A percentile compares a stretch with the other conserved stretches of the same genome.
Conservation (phyloP, 2,113 vertebrate genomes). For the Clarias batrachus region DNA sequence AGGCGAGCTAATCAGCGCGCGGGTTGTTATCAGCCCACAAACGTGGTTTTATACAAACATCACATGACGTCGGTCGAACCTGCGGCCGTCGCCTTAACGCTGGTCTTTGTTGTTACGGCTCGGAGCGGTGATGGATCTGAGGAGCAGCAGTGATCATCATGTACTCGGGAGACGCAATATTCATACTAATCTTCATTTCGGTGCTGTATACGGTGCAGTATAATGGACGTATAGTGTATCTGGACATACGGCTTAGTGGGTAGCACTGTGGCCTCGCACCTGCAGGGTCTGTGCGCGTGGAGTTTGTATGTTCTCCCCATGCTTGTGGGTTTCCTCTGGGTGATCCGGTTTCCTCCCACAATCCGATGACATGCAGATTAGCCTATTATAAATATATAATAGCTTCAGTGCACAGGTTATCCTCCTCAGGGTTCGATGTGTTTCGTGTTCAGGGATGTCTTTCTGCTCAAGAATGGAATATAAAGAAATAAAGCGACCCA, state of each 20-base stretch:
- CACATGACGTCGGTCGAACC: not conserved
- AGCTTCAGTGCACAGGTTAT: not conserved
- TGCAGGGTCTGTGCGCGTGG: too few relatives aligned
- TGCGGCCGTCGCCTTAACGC: not conserved
- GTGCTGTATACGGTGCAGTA: not conserved
- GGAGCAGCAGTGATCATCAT: not conserved
- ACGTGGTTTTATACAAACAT: not conserved
- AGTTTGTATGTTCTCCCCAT: too few relatives aligned
- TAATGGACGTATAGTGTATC: not conserved
- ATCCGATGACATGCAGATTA: too few relatives aligned
- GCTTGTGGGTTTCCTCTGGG: too few relatives aligned
- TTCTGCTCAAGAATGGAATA: not conserved
- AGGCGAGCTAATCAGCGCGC: slow-evolving; percentile 2
- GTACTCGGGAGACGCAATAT: not conserved
- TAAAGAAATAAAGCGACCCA: too few relatives aligned
- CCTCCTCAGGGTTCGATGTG: not conserved
- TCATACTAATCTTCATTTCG: not conserved
- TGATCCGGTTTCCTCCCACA: too few relatives aligned
- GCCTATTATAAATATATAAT: too few relatives aligned
- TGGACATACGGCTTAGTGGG: not conserved
- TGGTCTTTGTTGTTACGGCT: not conserved
- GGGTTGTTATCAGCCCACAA: slow-evolving; percentile 14
- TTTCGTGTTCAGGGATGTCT: not conserved
- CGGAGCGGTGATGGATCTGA: not conserved
- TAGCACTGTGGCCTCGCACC: too few relatives aligned